Conservation (phyloP, 37 sponge, comb jelly and placozoan genomes). For the Bolinopsis microptera region DNA sequence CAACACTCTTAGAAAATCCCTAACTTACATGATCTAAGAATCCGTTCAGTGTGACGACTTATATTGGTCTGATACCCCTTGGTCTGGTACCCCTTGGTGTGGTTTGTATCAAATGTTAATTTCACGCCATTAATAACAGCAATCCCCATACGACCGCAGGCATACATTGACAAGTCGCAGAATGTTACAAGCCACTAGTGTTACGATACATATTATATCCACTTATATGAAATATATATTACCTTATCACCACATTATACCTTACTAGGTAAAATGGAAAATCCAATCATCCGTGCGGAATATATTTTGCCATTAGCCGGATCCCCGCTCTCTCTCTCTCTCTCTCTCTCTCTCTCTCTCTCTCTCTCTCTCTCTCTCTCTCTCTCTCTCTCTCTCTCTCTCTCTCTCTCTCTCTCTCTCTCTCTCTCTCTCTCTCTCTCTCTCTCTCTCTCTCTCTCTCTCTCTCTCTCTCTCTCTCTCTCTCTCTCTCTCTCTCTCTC, state of each 20-base stretch:
- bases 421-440: constrained; percentile 7
- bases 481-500: not conserved
- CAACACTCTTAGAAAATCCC: too few species aligned
- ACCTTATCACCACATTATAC: constrained; percentile 48
- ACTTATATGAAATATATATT: not conserved
- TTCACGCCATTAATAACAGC: not conserved
- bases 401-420: constrained; percentile 7
- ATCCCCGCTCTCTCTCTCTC: not conserved
- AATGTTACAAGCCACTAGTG: not conserved
- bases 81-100: too few species aligned
- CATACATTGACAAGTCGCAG: not conserved
- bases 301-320: not conserved
- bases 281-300: constrained; percentile 47
- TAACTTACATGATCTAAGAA: too few species aligned
- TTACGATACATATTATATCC: not conserved
- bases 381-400: constrained; percentile 7
- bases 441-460: constrained; percentile 7
- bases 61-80: too few species aligned
- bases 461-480: not conserved
- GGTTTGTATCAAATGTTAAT: not conserved
- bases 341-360: constrained; percentile 7
- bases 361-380: constrained; percentile 7
- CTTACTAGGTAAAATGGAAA: constrained; percentile 49
- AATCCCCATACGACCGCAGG: not conserved
- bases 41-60: too few species aligned